Percentiles rank a stretch among this genome's conserved stretches.
Conservation (phyloP, 2,797 vertebrate genomes). For the Acrossocheilus fasciatus region DNA sequence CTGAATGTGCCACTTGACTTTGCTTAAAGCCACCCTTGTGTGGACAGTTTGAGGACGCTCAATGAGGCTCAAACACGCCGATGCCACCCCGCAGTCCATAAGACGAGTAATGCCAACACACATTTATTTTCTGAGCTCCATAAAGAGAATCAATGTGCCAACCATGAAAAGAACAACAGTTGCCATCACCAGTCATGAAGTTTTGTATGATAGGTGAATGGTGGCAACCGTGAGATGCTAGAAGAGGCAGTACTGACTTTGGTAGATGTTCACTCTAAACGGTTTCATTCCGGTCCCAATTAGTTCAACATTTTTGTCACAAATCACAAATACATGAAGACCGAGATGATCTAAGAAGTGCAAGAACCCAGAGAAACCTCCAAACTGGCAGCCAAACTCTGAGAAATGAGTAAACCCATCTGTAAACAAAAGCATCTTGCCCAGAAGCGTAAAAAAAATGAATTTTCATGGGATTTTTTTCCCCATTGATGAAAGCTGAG, state of each 20-base stretch:
- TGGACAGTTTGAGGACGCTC: conserved; percentile 37
- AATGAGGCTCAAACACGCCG: conserved; percentile 54
- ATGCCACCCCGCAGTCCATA: conserved; percentile 52
- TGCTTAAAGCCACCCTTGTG: conserved; percentile 71
- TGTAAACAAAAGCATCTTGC: conserved; percentile 58
- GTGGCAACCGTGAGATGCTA: conserved; percentile 41
- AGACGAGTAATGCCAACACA: conserved; percentile 67
- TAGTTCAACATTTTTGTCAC: neutral
- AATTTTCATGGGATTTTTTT: conserved; percentile 7
- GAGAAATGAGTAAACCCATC: conserved; percentile 77
- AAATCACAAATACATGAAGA: conserved; percentile 58
- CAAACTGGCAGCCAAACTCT: conserved; percentile 64
- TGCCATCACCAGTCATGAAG: neutral
- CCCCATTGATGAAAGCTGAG: neutral
- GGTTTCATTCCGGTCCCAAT: neutral
- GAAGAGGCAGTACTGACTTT: conserved; percentile 23
- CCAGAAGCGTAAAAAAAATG: conserved; percentile 57
- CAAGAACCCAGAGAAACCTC: conserved; percentile 58
- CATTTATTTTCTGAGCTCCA: conserved; percentile 69
- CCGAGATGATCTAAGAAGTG: conserved; percentile 66
- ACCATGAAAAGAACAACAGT: conserved; percentile 54
- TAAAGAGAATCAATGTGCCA: conserved; percentile 67
- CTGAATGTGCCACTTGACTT: conserved; percentile 78
- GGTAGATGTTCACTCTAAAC: neutral
- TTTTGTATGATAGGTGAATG: conserved; percentile 41